Evolutionary conservation across 2,797 vertebrate species (phyloP).

Genomic region (Sandelia bainsii): DNA sequence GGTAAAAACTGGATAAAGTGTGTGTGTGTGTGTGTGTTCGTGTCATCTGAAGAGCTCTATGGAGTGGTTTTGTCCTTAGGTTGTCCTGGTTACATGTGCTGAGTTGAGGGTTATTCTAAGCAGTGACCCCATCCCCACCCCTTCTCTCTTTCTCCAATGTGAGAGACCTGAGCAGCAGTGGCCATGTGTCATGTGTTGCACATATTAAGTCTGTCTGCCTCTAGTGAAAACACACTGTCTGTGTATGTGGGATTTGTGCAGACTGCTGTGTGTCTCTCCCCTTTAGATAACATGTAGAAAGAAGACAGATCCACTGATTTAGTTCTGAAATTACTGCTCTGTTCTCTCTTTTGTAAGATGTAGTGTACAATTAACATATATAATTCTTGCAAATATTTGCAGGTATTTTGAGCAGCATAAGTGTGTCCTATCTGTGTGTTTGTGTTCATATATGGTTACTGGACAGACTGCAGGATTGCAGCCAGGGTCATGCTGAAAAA

Average conservation of each 20-base stretch:
- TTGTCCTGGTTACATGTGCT: slow-evolving; percentile 59
- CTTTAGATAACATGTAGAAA: slow-evolving; percentile 8
- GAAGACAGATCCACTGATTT: slow-evolving; percentile 30
- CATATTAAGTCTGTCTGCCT: slow-evolving; percentile 71
- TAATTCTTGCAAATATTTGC: not conserved
- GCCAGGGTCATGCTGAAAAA: slow-evolving; percentile 42
- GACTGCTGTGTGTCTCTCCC: slow-evolving; percentile 23
- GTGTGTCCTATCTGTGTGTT: slow-evolving; percentile 13
- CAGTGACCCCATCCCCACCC: slow-evolving; percentile 22
- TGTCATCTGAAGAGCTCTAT: slow-evolving; percentile 44
- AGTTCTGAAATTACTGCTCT: not conserved
- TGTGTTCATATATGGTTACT: slow-evolving; percentile 25
- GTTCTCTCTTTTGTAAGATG: not conserved
- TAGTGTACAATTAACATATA: not conserved
- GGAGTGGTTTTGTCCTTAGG: slow-evolving; percentile 48
- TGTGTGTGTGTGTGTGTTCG: slow-evolving; percentile 24
- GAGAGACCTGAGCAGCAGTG: slow-evolving; percentile 35
- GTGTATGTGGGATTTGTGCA: slow-evolving; percentile 40
- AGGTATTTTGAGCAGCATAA: not conserved
- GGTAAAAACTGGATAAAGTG: slow-evolving; percentile 45
- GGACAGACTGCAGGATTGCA: slow-evolving; percentile 33
- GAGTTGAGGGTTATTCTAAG: slow-evolving; percentile 66
- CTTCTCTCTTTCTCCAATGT: slow-evolving; percentile 27
- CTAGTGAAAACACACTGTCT: slow-evolving; percentile 60
- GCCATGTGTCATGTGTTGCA: slow-evolving; percentile 72